Percentiles rank a stretch among this genome's conserved stretches.
Conservation (phyloP, 2,113 vertebrate species). For the Ciconia boyciana region DNA sequence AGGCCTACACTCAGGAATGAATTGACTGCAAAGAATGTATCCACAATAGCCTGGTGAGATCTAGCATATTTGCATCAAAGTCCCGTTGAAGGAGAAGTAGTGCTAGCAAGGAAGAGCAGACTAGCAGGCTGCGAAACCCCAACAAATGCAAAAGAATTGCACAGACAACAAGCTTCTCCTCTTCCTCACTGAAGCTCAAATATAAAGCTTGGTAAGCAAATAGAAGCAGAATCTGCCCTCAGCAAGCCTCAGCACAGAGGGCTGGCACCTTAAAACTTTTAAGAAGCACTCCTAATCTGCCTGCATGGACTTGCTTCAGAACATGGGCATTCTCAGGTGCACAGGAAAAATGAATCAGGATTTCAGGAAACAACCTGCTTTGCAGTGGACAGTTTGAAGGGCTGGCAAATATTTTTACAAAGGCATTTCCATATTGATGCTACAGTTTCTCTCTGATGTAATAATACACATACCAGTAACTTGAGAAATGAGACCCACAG, state of each 20-base stretch:
- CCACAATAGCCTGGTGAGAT: background rate
- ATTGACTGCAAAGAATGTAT: background rate
- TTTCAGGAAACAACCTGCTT: background rate
- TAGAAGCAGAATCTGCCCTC: background rate
- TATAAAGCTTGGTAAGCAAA: background rate
- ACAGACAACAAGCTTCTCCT: background rate
- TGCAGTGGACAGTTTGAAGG: background rate
- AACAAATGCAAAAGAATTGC: background rate
- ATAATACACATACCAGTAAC: background rate
- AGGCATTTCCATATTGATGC: background rate
- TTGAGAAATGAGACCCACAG: background rate
- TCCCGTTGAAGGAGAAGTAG: background rate
- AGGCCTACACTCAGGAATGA: background rate
- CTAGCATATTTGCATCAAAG: background rate
- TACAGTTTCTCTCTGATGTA: background rate
- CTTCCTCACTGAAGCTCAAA: background rate
- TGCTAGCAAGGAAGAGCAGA: background rate
- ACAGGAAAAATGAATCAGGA: background rate
- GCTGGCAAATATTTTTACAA: background rate
- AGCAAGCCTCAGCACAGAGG: background rate
- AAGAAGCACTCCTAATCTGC: background rate
- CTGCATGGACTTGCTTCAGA: background rate
- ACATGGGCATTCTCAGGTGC: background rate
- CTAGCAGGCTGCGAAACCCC: background rate
- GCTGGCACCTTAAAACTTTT: background rate